A percentile compares a stretch with the other conserved stretches of the same genome.
phyloP scores from a whole-genome alignment of 1,140 invertebrate genomes.

The Achatina immaculata region DNA sequence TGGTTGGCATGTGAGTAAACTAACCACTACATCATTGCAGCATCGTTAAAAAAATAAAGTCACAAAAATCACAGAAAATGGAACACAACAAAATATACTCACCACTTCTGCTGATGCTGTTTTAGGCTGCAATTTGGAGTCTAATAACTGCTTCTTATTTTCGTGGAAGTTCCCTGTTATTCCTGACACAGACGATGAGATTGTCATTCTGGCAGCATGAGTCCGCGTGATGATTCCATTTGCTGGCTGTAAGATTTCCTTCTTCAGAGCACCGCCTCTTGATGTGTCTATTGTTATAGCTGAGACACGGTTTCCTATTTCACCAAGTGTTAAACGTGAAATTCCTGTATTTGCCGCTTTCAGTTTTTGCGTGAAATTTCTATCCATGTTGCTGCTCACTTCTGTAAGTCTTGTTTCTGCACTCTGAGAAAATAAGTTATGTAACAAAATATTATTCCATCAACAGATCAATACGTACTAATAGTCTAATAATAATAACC shows the following conservation, averaged over 20 bases:
- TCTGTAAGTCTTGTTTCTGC: not conserved
- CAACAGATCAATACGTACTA: no score
- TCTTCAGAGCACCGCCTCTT: conserved; percentile 50
- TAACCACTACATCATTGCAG: no score
- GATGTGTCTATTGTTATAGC: conserved; percentile 57
- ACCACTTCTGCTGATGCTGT: not conserved
- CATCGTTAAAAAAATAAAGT: no score
- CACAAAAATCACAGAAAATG: no score
- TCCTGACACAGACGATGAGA: not conserved
- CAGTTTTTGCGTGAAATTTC: not conserved
- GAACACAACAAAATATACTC: not conserved
- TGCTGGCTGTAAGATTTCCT: conserved; percentile 56
- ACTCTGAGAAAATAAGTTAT: not conserved
- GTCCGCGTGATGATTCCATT: conserved; percentile 16
- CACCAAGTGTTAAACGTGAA: conserved; percentile 56
- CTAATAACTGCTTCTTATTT: not conserved
- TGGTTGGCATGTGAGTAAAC: no score
- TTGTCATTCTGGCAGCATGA: not conserved
- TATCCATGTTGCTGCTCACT: not conserved
- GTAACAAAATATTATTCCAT: no score
- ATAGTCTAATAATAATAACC: no score
- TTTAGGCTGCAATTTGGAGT: not conserved
- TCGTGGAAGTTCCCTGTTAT: not conserved
- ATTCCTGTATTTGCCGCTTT: not conserved
- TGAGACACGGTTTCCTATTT: conserved; percentile 68